Percentiles rank a stretch among this genome's conserved stretches.
Evolutionary conservation across 1,140 invertebrate species (phyloP).

Genomic region (Charaxes varanes): DNA sequence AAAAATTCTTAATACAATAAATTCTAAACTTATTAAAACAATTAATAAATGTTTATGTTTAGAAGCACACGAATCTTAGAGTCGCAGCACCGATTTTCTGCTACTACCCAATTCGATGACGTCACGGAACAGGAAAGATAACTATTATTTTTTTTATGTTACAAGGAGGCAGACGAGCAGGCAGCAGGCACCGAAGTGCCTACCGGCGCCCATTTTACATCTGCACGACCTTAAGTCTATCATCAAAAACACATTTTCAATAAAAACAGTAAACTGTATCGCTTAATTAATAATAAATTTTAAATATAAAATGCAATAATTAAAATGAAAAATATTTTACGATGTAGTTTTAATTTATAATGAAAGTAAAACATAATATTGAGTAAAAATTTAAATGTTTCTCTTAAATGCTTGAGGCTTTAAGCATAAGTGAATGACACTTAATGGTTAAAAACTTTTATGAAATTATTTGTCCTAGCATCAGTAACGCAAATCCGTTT

Average conservation of each 20-base stretch:
- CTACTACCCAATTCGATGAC: too few relatives aligned
- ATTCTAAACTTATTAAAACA: too few relatives aligned
- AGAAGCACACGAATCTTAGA: too few relatives aligned
- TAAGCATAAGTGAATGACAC: background rate
- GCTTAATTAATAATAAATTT: slow-evolving; percentile 1
- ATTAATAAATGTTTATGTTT: too few relatives aligned
- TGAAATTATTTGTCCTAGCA: background rate
- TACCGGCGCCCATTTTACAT: too few relatives aligned
- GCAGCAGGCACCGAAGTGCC: too few relatives aligned
- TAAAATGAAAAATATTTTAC: background rate
- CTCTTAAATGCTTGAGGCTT: background rate
- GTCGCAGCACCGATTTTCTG: too few relatives aligned
- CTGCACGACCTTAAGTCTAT: background rate
- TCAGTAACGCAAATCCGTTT: too few relatives aligned
- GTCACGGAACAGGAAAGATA: too few relatives aligned
- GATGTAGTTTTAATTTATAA: background rate
- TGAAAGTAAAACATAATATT: background rate
- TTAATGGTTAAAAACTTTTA: background rate
- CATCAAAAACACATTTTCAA: background rate
- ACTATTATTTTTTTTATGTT: too few relatives aligned
- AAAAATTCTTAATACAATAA: too few relatives aligned
- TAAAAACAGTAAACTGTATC: background rate
- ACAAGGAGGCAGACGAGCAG: too few relatives aligned
- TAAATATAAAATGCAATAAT: background rate
- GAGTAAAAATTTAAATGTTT: background rate